Base-by-base conservation (phyloP, 2,113 vertebrate genomes). In the Microtus pennsylvanicus region DNA sequence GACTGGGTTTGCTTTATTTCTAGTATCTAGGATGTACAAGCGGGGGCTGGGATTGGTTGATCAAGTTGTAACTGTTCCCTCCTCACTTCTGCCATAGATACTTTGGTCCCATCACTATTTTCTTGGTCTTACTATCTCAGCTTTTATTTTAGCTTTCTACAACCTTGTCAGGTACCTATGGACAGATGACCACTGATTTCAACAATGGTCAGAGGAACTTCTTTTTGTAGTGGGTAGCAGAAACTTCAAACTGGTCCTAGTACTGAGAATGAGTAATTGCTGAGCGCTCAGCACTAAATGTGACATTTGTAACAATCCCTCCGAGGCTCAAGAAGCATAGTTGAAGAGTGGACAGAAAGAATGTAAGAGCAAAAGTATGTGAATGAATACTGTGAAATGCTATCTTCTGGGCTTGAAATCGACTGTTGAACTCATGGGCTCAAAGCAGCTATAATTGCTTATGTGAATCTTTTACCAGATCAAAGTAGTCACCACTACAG, bases 161-260 rank as follows among this genome's bases (percentile, higher is more conserved):
- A 93, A 42, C 35, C 78, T 96, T 95, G n/a, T 65, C 42, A 92
- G 63, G 21, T 93, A 67, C 69, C 28, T 69, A 55, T 28, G 17
- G 30, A 28, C 38, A 80, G 17, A 38, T 52, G 67, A 33, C 55
- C 38, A 22, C 6, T 78, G 47, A 76, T 63, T 6, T 82, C 24
- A 26, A 42, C 10, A 22, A 35, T 19, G 3, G 13, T 30, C 24
- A 63, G 22, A 28, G 30, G 45, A 65, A 38, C 55, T 61, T 28
- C 35, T 83, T 63, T 83, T 42, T 83, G 14, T 42, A 45, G 58
- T 5, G 14, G 24, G 38, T 26, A 63, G n/a, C n/a, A 83, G 55
- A 83, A 63, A 42, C 81, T 10, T 63, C n/a, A 30, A 83, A 30
- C 58, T 42, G n/a, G 58, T 30, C 81, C 42, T 14, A 30, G n/a